Evolutionary conservation across 2,113 vertebrate genomes (phyloP).

Genomic region (Pelusios castaneus): DNA sequence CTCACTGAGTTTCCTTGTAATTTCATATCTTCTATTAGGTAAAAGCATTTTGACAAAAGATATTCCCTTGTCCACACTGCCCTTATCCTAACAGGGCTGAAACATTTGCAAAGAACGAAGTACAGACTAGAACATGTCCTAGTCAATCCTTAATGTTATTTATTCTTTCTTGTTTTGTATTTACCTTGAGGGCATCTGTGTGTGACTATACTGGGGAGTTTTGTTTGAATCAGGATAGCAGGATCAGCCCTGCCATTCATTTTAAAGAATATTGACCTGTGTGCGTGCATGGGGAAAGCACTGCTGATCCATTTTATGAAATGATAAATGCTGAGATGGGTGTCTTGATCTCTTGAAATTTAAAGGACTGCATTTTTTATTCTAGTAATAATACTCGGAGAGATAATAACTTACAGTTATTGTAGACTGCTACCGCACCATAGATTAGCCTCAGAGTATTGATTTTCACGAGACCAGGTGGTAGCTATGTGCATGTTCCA

Average conservation of each 20-base stretch:
- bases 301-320: slow-evolving; percentile 58
- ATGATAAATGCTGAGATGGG: slow-evolving; percentile 46
- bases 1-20: neutral
- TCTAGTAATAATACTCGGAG: slow-evolving; percentile 55
- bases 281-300: slow-evolving; percentile 11
- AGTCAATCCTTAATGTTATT: neutral
- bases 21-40: neutral
- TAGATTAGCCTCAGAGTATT: slow-evolving; percentile 49
- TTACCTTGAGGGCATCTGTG: neutral
- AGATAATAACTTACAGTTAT: slow-evolving; percentile 30
- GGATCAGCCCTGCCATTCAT: neutral
- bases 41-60: fast-evolving
- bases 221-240: slow-evolving; percentile 17
- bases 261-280: slow-evolving; percentile 27
- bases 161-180: neutral
- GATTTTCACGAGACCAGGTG: slow-evolving; percentile 40
- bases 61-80: neutral
- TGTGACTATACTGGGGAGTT: neutral
- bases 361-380: slow-evolving; percentile 60
- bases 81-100: neutral
- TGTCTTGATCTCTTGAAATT: slow-evolving; percentile 38
- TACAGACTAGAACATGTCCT: neutral
- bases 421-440: slow-evolving; percentile 36
- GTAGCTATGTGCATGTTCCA: slow-evolving; percentile 19
- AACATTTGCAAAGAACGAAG: neutral